Percentiles rank a stretch among this genome's conserved stretches.
Conservation (phyloP, 92 coral and sea anemone genomes). For the Epizoanthus ramosus region DNA sequence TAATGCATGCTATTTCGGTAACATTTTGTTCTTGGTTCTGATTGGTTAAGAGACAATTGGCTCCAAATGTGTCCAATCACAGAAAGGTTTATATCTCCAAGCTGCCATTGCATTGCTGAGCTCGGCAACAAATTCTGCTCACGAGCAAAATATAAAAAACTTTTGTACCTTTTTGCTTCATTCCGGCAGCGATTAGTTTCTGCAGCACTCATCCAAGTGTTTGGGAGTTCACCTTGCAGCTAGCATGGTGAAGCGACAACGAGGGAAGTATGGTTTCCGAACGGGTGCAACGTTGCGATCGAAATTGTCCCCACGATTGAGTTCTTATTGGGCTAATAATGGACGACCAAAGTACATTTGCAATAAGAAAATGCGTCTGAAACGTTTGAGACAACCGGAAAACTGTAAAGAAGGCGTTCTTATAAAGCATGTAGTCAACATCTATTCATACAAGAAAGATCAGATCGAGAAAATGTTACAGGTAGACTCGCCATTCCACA, state of each 20-base stretch:
- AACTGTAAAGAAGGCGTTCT: slow-evolving; percentile 26
- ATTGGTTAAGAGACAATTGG: slow-evolving; percentile 6
- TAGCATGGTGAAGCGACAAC: slow-evolving; percentile 27
- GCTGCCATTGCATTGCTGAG: neutral
- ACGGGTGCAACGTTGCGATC: slow-evolving; percentile 38
- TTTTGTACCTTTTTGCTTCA: neutral
- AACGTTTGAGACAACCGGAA: slow-evolving; percentile 40
- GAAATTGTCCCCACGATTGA: neutral
- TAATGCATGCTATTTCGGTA: slow-evolving; percentile 39
- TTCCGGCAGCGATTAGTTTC: neutral
- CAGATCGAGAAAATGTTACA: slow-evolving; percentile 23
- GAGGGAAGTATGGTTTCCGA: slow-evolving; percentile 32
- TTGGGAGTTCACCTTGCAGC: neutral
- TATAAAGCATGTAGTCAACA: slow-evolving; percentile 14
- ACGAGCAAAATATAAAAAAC: neutral
- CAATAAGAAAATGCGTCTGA: slow-evolving; percentile 21
- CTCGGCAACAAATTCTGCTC: slow-evolving; percentile 5
- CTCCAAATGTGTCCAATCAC: slow-evolving; percentile 8
- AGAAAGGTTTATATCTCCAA: neutral
- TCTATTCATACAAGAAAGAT: neutral
- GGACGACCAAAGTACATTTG: slow-evolving; percentile 21
- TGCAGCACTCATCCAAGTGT: too few relatives aligned
- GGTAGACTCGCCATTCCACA: slow-evolving; percentile 7
- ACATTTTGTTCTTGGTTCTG: neutral
- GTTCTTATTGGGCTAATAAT: neutral